These are phyloP conservation scores for Mesoligia furuncula DNA, from an alignment of 2,888 invertebrate genomes.

Conservation along the genomic window DNA sequence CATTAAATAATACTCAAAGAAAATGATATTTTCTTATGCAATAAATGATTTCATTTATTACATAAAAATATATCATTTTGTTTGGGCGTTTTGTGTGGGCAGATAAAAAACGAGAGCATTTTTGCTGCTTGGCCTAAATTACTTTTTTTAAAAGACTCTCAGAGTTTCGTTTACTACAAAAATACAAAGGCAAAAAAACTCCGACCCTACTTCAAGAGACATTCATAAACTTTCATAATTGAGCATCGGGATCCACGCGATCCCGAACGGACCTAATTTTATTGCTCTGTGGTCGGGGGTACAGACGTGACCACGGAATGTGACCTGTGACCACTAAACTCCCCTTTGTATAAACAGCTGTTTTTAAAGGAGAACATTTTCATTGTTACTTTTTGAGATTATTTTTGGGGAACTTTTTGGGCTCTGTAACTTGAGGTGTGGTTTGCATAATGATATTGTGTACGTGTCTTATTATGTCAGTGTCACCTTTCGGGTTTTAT, in stretches of 20 bases:
- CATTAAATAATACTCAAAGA: background rate
- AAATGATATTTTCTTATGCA: background rate
- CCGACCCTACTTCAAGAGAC: conserved; percentile 26
- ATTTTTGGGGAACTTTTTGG: conserved; percentile 20
- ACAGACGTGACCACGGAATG: conserved; percentile 38
- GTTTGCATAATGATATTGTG: conserved; percentile 26
- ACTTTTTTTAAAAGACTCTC: background rate
- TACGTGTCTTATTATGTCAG: conserved; percentile 29
- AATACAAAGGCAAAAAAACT: conserved; percentile 1
- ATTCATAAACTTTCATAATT: conserved; percentile 49
- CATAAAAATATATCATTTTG: too few species aligned
- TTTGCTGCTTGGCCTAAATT: conserved; percentile 2
- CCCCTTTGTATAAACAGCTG: conserved; percentile 16
- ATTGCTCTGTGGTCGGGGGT: conserved; percentile 41
- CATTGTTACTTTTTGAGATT: conserved; percentile 5
- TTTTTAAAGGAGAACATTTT: conserved; percentile 44
- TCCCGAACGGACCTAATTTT: conserved; percentile 39
- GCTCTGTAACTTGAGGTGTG: conserved; percentile 1
- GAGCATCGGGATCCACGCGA: conserved; percentile 16
- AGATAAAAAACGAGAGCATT: background rate
- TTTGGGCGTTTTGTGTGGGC: too few species aligned
- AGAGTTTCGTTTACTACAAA: background rate
- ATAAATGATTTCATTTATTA: too few species aligned
- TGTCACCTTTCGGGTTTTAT: background rate
- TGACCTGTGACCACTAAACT: conserved; percentile 24